These are phyloP conservation scores for Albula goreensis DNA, from an alignment of 2,113 vertebrate species.

Conservation along the genomic window DNA sequence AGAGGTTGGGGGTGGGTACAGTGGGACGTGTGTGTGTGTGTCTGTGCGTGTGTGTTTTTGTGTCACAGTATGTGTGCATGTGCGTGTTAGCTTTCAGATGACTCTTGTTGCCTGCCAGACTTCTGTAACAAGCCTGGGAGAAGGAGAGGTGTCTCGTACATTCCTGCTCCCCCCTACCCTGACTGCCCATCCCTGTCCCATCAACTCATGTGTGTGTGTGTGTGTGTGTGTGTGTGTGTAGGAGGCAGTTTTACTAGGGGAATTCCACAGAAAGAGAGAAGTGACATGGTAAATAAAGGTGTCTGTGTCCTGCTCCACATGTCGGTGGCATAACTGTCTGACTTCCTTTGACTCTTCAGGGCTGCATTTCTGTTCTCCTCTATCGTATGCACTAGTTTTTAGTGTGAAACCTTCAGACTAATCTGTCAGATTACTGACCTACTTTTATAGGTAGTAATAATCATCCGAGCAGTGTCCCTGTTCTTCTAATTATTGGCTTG, in stretches of 20 bases:
- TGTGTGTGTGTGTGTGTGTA: conserved; percentile 42
- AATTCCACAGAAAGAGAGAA: conserved; percentile 64
- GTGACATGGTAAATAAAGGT: conserved; percentile 59
- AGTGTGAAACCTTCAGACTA: background rate
- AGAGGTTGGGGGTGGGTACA: conserved; percentile 27
- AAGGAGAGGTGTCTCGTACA: conserved; percentile 36
- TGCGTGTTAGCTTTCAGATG: conserved; percentile 31
- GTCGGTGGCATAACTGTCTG: too few relatives aligned
- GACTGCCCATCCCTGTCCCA: conserved; percentile 28
- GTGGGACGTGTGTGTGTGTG: background rate
- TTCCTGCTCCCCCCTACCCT: background rate
- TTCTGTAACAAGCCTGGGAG: conserved; percentile 48
- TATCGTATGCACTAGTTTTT: background rate
- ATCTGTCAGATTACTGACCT: background rate
- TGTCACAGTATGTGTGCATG: conserved; percentile 23
- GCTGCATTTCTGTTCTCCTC: conserved; percentile 49
- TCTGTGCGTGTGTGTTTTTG: background rate
- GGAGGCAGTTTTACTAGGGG: conserved; percentile 63
- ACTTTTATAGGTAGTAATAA: background rate
- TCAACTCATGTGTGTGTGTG: conserved; percentile 33
- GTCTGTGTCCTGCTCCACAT: conserved; percentile 54
- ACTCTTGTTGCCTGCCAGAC: conserved; percentile 57
- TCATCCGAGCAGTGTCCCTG: background rate
- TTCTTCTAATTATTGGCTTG: background rate
- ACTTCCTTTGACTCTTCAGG: background rate